These are phyloP conservation scores for Spheniscus humboldti DNA, from an alignment of 2,797 vertebrate species.

Conservation along the genomic window DNA sequence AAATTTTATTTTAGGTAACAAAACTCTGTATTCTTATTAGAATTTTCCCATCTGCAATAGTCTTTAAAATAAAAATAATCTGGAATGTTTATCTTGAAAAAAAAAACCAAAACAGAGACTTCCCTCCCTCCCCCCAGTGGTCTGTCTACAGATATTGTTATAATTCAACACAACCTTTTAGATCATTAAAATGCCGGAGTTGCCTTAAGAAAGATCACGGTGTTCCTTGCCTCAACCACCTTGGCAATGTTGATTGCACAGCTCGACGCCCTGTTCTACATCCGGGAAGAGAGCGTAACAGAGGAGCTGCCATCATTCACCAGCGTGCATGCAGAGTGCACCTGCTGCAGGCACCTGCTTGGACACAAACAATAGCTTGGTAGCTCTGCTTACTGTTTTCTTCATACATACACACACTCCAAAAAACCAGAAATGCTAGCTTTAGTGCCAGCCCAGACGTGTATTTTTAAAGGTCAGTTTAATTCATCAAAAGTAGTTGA, in stretches of 20 bases:
- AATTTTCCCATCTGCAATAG: not conserved
- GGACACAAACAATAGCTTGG: not conserved
- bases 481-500: constrained; percentile 34
- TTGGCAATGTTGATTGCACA: not conserved
- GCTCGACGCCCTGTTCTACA: not conserved
- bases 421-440: not conserved
- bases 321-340: not conserved
- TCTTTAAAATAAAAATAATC: not conserved
- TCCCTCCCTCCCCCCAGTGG: not conserved
- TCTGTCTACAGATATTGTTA: not conserved
- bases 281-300: not conserved
- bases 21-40: not conserved
- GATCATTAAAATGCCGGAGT: not conserved
- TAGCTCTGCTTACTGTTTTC: not conserved
- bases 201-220: not conserved
- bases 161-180: not conserved
- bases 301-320: not conserved
- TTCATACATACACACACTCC: not conserved
- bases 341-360: not conserved
- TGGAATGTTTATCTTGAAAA: not conserved
- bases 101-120: not conserved
- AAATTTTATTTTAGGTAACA: not conserved
- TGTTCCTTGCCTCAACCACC: not conserved
- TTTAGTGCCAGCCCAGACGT: not conserved
- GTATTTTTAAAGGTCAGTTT: constrained; percentile 47